phyloP scores from a whole-genome alignment of 2,113 vertebrate genomes.

The Tragelaphus imberbis region DNA sequence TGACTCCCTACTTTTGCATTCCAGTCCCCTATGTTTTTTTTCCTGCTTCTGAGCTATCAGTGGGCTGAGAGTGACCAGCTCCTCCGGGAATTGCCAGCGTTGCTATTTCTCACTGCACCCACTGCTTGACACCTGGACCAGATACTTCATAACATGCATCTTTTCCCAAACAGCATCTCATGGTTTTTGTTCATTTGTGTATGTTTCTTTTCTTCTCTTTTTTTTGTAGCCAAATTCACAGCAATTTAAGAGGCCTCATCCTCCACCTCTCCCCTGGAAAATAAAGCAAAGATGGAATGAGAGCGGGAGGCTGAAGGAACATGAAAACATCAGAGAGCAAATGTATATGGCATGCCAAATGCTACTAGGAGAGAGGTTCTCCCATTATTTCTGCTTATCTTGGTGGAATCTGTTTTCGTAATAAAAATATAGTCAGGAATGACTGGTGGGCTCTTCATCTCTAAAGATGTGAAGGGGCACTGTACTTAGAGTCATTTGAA shows the following conservation, averaged over 20 bases:
- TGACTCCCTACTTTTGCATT: neutral
- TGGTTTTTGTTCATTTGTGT: neutral
- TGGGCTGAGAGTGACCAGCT: neutral
- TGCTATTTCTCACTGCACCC: accelerated
- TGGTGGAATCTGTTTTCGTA: neutral
- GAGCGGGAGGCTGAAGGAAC: neutral
- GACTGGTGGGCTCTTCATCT: too few relatives aligned
- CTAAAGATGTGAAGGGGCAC: neutral
- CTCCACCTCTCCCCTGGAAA: conserved; percentile 4
- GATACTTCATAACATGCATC: accelerated
- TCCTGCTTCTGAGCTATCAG: accelerated
- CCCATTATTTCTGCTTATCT: neutral
- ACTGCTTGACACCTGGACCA: neutral
- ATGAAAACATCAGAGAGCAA: neutral
- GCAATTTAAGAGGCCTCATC: conserved; percentile 8
- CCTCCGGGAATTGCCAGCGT: neutral
- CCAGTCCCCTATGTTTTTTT: neutral
- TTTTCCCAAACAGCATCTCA: neutral
- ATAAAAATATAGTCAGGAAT: neutral
- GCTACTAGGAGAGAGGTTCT: neutral
- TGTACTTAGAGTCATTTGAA: neutral
- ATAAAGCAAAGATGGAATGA: conserved; percentile 12
- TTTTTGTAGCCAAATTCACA: neutral
- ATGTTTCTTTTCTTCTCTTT: neutral
- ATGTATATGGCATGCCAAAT: accelerated